These are phyloP conservation scores for Tragopan temminckii DNA, from an alignment of 2,797 vertebrate species.

Conservation along the genomic window DNA sequence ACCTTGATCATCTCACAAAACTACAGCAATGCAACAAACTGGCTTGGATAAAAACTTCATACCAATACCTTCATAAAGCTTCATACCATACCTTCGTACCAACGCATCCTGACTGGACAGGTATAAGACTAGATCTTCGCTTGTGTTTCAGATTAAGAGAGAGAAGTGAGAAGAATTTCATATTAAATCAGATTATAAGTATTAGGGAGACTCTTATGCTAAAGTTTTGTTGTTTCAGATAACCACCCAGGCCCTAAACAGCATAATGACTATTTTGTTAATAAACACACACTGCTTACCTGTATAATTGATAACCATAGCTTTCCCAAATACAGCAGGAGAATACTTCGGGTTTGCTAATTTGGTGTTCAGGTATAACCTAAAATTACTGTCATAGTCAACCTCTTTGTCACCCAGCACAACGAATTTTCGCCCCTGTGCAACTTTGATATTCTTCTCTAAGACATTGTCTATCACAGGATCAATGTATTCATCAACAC, in stretches of 20 bases:
- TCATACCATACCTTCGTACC: too few species aligned
- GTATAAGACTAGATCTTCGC: not conserved
- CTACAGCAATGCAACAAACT: not conserved
- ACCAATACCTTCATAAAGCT: too few species aligned
- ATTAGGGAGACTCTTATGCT: not conserved
- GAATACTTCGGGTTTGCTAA: constrained; percentile 93
- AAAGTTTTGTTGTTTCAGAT: not conserved
- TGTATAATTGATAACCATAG: constrained; percentile 98
- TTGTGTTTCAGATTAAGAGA: not conserved
- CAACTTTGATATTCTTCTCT: constrained; percentile 91
- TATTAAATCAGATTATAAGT: not conserved
- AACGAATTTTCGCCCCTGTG: constrained; percentile 89
- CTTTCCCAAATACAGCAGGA: constrained; percentile 95
- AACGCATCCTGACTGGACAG: not conserved
- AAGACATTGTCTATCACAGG: constrained; percentile 95
- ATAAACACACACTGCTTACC: constrained; percentile 80
- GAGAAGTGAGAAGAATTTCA: not conserved
- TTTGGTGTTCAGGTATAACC: constrained; percentile 95
- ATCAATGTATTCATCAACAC: constrained; percentile 96
- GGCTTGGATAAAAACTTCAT: too few species aligned
- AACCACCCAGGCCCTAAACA: not conserved
- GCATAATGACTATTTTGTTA: not conserved
- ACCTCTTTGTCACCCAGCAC: constrained; percentile 97
- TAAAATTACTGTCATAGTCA: constrained; percentile 94
- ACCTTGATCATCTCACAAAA: not conserved